phyloP scores from a whole-genome alignment of 2,797 vertebrate species.

The Anas capensis region DNA sequence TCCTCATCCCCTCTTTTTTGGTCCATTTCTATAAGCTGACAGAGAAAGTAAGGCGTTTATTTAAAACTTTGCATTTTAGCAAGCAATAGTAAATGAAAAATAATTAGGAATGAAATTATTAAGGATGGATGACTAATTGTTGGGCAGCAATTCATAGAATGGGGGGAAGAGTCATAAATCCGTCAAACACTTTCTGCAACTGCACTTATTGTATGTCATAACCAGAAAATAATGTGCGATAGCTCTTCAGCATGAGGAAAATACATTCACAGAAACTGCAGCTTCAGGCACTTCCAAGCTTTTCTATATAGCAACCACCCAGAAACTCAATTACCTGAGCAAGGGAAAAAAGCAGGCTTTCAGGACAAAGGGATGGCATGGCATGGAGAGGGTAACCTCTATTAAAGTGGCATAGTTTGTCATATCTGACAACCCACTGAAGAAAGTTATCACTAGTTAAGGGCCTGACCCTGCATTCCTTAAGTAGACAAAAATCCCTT shows the following conservation, averaged over 20 bases:
- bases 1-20: background rate
- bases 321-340: background rate
- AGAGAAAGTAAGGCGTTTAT: background rate
- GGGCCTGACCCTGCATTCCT: conserved; percentile 72
- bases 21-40: background rate
- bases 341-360: background rate
- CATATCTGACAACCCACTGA: conserved; percentile 66
- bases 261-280: background rate
- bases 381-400: conserved; percentile 3
- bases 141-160: background rate
- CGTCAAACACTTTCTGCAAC: background rate
- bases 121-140: background rate
- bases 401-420: conserved; percentile 56
- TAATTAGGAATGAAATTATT: background rate
- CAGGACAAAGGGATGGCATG: background rate
- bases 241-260: background rate
- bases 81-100: background rate
- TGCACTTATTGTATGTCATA: background rate
- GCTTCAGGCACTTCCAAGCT: background rate
- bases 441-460: conserved; percentile 72
- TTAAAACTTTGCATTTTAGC: background rate
- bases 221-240: background rate
- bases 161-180: background rate
- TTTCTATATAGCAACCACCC: background rate
- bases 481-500: conserved; percentile 69